Percentiles rank a stretch among this genome's conserved stretches.
Conservation (phyloP, 2,888 invertebrate genomes). For the Beris morrisii region DNA sequence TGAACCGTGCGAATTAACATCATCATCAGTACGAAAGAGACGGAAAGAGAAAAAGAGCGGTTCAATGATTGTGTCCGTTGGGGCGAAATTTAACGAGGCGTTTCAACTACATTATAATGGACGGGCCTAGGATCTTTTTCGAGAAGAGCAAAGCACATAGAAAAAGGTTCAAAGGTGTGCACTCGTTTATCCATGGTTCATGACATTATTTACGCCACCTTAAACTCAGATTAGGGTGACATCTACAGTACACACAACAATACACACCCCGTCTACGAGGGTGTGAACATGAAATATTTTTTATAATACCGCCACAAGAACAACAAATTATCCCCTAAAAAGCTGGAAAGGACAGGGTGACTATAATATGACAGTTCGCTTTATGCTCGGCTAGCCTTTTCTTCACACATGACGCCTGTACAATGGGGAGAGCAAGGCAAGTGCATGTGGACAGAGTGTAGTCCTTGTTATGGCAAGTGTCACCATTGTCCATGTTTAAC, state of each 20-base stretch:
- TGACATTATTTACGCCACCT: slow-evolving; percentile 25
- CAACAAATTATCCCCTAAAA: too few species aligned
- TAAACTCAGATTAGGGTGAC: neutral
- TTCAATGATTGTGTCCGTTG: slow-evolving; percentile 16
- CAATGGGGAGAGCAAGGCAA: too few species aligned
- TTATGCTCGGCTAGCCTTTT: too few species aligned
- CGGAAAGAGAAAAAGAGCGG: slow-evolving; percentile 8
- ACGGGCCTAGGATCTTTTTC: slow-evolving; percentile 4
- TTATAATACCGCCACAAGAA: too few species aligned
- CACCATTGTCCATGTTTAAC: neutral
- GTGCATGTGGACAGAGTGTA: too few species aligned
- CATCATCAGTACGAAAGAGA: neutral
- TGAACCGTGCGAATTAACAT: slow-evolving; percentile 15
- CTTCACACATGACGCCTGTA: too few species aligned
- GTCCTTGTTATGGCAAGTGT: neutral
- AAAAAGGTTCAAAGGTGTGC: neutral
- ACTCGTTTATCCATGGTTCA: neutral
- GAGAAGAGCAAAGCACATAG: neutral
- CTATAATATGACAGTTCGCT: too few species aligned
- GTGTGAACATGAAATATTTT: slow-evolving; percentile 31
- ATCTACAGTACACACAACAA: neutral
- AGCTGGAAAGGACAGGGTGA: too few species aligned
- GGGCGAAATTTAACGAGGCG: slow-evolving; percentile 25
- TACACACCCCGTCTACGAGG: slow-evolving; percentile 3
- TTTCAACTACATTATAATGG: slow-evolving; percentile 7